A percentile compares a stretch with the other conserved stretches of the same genome.
Conservation (phyloP, 1,140 invertebrate genomes). For the Drosophila pseudoobscura region DNA sequence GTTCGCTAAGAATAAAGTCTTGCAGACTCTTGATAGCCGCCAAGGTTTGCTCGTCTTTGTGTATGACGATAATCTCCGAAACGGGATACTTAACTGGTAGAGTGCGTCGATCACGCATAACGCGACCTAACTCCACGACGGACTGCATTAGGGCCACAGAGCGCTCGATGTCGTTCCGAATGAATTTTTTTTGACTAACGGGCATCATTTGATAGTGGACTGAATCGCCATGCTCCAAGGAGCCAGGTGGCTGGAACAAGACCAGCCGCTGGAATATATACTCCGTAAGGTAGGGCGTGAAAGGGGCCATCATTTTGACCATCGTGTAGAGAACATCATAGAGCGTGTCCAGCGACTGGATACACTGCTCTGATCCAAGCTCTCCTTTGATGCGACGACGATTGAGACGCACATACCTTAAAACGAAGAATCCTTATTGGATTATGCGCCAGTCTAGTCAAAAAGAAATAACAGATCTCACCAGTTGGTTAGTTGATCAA, state of each 20-base stretch:
- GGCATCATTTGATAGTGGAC: constrained; percentile 96
- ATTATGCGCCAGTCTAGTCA: background rate
- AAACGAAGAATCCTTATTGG: background rate
- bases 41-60: constrained; percentile 91
- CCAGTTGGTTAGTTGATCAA: constrained; percentile 99
- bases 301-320: constrained; percentile 96
- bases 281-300: constrained; percentile 98
- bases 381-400: constrained; percentile 96
- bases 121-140: constrained; percentile 96
- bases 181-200: constrained; percentile 87
- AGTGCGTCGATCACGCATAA: constrained; percentile 96
- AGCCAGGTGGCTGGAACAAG: constrained; percentile 62
- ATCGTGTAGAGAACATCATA: constrained; percentile 95
- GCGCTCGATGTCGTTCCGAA: constrained; percentile 94
- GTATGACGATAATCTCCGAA: constrained; percentile 97
- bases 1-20: constrained; percentile 95
- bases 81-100: constrained; percentile 98
- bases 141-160: constrained; percentile 96
- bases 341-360: constrained; percentile 93
- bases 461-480: constrained; percentile 6
- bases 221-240: constrained; percentile 84
- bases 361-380: constrained; percentile 90
- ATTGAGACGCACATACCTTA: constrained; percentile 96
- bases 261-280: constrained; percentile 96
- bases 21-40: constrained; percentile 92